A percentile compares a stretch with the other conserved stretches of the same genome.
These are phyloP conservation scores for Odocoileus hemionus DNA, from an alignment of 2,113 vertebrate species.

Conservation along the genomic window DNA sequence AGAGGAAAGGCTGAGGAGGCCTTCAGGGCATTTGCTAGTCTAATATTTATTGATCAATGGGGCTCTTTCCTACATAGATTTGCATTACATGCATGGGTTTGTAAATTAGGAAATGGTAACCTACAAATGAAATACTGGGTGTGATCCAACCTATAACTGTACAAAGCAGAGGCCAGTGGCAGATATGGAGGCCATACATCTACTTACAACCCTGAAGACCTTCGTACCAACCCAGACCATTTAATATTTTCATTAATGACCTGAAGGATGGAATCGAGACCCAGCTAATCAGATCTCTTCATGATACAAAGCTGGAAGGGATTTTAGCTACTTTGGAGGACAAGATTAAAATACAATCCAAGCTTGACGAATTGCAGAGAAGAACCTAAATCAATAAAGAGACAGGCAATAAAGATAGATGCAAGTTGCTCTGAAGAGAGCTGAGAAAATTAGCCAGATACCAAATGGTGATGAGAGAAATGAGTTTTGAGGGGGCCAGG, in stretches of 20 bases:
- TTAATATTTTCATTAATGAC: conserved; percentile 69
- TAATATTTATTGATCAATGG: not conserved
- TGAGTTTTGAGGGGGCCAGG: not conserved
- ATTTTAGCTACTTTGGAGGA: conserved; percentile 61
- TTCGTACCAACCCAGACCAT: conserved; percentile 23
- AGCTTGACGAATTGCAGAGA: conserved; percentile 68
- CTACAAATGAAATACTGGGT: not conserved
- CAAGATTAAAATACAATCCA: conserved; percentile 73
- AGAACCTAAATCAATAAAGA: conserved; percentile 67
- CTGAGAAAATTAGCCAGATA: conserved; percentile 52
- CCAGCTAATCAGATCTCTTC: conserved; percentile 65
- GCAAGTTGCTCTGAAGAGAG: not conserved
- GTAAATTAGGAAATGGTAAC: too few relatives aligned
- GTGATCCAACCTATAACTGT: not conserved
- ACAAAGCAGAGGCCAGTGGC: not conserved
- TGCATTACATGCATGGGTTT: not conserved
- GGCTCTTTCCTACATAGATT: not conserved
- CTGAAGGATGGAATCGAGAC: conserved; percentile 66
- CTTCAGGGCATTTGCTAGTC: not conserved
- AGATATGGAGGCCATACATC: not conserved
- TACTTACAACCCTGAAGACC: not conserved
- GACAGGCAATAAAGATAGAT: conserved; percentile 68
- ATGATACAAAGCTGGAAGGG: conserved; percentile 60
- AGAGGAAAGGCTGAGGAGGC: not conserved
- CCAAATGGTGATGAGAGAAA: conserved; percentile 33